These are phyloP conservation scores for Aleiodes leptofemur DNA, from an alignment of 2,888 invertebrate species.

Conservation along the genomic window DNA sequence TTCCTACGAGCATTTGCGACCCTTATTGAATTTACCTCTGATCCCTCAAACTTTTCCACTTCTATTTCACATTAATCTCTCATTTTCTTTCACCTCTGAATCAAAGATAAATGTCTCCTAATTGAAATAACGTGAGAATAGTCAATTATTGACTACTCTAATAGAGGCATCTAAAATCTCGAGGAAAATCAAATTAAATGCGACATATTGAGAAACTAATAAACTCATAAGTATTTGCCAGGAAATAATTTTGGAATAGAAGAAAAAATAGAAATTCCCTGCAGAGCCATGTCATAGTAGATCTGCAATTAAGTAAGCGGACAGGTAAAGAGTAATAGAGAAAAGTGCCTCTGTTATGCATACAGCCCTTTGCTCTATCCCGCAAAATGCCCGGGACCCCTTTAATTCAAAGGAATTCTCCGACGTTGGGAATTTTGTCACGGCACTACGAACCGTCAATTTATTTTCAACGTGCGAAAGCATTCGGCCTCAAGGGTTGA, in stretches of 20 bases:
- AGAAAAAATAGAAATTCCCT: slow-evolving; percentile 6
- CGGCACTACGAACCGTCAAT: slow-evolving; percentile 28
- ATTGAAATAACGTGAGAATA: not conserved
- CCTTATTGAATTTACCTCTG: slow-evolving; percentile 47
- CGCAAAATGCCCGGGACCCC: slow-evolving; percentile 19
- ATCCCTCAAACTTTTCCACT: slow-evolving; percentile 9
- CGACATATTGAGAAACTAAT: not conserved
- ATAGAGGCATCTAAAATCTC: not conserved
- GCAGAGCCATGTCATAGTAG: slow-evolving; percentile 5
- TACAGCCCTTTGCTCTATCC: slow-evolving; percentile 22
- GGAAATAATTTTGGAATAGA: not conserved
- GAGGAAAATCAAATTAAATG: not conserved
- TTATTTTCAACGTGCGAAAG: slow-evolving; percentile 34
- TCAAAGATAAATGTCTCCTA: not conserved
- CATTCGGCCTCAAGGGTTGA: slow-evolving; percentile 27
- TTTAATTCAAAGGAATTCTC: slow-evolving; percentile 31
- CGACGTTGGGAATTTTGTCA: slow-evolving; percentile 33
- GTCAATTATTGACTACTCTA: not conserved
- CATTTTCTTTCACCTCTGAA: not conserved
- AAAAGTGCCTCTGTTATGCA: not conserved
- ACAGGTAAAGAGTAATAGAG: slow-evolving; percentile 11
- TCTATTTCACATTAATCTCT: not conserved
- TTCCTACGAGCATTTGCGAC: slow-evolving; percentile 36
- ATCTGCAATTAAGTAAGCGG: slow-evolving; percentile 20
- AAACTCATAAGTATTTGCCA: not conserved